A percentile compares a stretch with the other conserved stretches of the same genome.
phyloP scores from a whole-genome alignment of 2,888 invertebrate genomes.

The Melangyna quadrimaculata region DNA sequence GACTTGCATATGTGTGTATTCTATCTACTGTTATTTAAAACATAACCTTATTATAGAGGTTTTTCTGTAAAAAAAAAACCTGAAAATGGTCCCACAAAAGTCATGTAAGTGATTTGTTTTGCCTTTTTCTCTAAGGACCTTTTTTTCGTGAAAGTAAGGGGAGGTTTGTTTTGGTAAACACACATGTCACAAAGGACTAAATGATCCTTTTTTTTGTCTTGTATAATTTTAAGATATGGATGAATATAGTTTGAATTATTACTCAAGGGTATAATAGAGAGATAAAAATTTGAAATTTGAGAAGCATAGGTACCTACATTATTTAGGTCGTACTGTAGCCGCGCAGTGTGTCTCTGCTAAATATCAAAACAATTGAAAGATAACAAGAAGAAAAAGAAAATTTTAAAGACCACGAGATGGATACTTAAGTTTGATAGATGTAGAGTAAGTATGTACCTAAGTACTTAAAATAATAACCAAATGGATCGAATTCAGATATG shows the following conservation, averaged over 20 bases:
- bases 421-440: constrained; percentile 13
- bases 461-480: constrained; percentile 21
- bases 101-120: constrained; percentile 50
- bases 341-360: constrained; percentile 9
- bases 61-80: not conserved
- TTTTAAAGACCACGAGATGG: constrained; percentile 23
- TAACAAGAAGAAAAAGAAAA: not conserved
- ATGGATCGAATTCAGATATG: constrained; percentile 54
- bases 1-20: not conserved
- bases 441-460: constrained; percentile 4
- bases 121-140: constrained; percentile 48
- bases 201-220: constrained; percentile 30
- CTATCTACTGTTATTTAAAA: not conserved
- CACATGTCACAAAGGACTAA: constrained; percentile 58
- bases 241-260: constrained; percentile 33
- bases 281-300: constrained; percentile 48
- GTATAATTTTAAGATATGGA: not conserved
- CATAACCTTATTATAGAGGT: not conserved
- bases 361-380: constrained; percentile 28
- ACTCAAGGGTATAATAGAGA: constrained; percentile 28
- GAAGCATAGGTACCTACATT: constrained; percentile 9
- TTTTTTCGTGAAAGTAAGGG: constrained; percentile 29
- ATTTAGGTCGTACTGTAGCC: no score
- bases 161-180: constrained; percentile 72
- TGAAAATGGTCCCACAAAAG: constrained; percentile 16